phyloP scores from a whole-genome alignment of 2,113 vertebrate genomes.

The Ageneiosus marmoratus region DNA sequence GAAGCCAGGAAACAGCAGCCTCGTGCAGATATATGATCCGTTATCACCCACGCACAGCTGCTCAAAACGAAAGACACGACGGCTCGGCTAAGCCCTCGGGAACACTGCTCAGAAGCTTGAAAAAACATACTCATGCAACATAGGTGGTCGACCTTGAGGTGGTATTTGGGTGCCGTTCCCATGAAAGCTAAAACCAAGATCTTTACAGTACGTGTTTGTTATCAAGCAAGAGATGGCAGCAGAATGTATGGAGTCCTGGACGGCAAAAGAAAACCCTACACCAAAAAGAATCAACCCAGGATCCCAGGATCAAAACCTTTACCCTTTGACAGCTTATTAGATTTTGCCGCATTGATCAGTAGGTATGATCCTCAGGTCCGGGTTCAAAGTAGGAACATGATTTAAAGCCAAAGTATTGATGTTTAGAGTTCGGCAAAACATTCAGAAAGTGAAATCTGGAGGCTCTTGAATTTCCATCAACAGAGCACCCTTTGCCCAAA shows the following conservation, averaged over 20 bases:
- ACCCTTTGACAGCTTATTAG: not conserved
- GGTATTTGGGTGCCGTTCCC: not conserved
- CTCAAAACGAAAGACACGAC: not conserved
- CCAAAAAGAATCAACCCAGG: not conserved
- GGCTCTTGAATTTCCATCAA: not conserved
- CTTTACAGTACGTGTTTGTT: not conserved
- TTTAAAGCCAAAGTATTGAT: not conserved
- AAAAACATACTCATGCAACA: not conserved
- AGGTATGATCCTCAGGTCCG: not conserved
- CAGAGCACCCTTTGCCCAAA: not conserved
- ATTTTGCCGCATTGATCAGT: not conserved
- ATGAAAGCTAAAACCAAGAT: conserved; percentile 18
- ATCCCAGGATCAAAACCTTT: not conserved
- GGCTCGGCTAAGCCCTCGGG: not conserved
- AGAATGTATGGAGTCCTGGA: not conserved
- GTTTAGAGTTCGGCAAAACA: not conserved
- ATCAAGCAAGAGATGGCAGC: not conserved
- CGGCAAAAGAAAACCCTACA: not conserved
- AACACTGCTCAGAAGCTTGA: conserved; percentile 10
- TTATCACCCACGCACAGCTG: conserved; percentile 35
- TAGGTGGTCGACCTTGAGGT: conserved; percentile 10
- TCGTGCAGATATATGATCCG: conserved; percentile 21
- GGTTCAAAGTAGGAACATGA: not conserved
- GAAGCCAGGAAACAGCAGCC: conserved; percentile 13
- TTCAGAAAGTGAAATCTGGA: not conserved